Evolutionary conservation across 2,888 invertebrate genomes (phyloP).

Genomic region (Synanthedon tipuliformis): DNA sequence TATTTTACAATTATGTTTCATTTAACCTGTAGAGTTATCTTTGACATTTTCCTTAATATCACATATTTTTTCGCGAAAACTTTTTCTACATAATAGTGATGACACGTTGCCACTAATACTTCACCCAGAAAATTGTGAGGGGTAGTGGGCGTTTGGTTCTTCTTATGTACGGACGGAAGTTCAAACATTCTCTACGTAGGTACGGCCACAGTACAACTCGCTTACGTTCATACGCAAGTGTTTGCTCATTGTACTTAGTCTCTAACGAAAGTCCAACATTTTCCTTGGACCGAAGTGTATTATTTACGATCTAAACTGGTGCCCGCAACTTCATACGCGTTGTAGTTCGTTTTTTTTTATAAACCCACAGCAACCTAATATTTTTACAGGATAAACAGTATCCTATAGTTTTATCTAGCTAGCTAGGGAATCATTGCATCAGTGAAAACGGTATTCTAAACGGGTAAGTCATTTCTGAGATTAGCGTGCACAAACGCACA

Average conservation of each 20-base stretch:
- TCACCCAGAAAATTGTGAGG: constrained; percentile 33
- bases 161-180: constrained; percentile 27
- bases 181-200: neutral
- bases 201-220: neutral
- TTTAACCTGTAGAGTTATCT: neutral
- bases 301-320: no score
- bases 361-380: no score
- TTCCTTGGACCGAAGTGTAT: no score
- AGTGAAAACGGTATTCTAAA: no score
- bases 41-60: neutral
- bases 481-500: no score
- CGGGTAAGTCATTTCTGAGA: no score
- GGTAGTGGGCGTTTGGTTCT: constrained; percentile 26
- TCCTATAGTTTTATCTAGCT: no score
- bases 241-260: neutral
- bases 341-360: no score
- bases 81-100: neutral
- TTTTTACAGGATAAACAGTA: no score
- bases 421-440: no score
- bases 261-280: no score
- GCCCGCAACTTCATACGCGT: no score
- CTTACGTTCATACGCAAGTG: neutral
- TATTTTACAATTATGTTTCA: neutral
- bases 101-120: constrained; percentile 28
- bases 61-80: constrained; percentile 2